Conservation (phyloP, 1,140 invertebrate genomes). For the Pseudobourletiella spinata region DNA sequence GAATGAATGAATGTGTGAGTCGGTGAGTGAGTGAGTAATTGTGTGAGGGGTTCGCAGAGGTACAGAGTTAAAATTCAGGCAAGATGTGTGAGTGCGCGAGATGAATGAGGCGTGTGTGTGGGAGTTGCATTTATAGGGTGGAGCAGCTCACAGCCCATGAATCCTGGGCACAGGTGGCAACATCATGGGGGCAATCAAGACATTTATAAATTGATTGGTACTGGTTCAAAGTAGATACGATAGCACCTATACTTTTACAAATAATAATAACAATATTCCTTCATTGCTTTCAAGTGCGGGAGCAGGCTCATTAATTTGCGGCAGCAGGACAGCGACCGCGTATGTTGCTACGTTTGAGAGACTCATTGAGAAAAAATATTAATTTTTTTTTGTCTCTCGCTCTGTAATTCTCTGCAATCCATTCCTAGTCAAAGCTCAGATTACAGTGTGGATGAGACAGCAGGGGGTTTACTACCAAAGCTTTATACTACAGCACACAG, state of each 20-base stretch:
- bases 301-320: background rate
- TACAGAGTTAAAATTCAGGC: background rate
- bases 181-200: background rate
- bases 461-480: too few species aligned
- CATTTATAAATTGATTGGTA: slow-evolving; percentile 3
- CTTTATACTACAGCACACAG: background rate
- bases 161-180: background rate
- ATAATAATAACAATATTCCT: too few species aligned
- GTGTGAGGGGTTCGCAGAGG: background rate
- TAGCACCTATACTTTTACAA: too few species aligned
- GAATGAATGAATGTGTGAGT: background rate
- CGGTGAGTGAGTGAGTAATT: background rate
- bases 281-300: background rate
- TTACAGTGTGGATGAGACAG: too few species aligned
- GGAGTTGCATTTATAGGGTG: background rate
- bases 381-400: too few species aligned
- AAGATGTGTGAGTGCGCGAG: background rate
- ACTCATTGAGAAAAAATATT: too few species aligned
- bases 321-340: too few species aligned
- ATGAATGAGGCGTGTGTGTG: background rate
- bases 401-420: background rate
- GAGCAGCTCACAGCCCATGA: background rate
- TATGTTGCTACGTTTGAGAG: too few species aligned
- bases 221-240: background rate
- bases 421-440: background rate